Evolutionary conservation across 1,140 invertebrate species (phyloP), one percentile per base, ranked within the genome.

Genomic region (Leucophenga varia): DNA sequence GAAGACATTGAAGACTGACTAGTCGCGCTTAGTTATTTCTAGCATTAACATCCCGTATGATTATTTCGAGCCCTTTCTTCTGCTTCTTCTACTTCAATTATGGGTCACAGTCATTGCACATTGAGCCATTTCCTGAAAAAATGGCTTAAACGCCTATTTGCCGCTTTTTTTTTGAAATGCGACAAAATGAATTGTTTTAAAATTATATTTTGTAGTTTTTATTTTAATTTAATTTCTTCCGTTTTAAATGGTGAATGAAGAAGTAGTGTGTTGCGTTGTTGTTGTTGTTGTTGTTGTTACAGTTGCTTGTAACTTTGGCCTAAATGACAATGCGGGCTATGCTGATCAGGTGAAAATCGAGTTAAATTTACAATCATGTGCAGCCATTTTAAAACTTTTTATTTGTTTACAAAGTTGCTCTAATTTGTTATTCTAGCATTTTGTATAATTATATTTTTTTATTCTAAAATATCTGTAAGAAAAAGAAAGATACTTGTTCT

Each of bases 31-130:
- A 57, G 43, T 40, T 63, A 55, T 67, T 53, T 67, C 41, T 39
- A 59, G 63, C 63, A 59, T 59, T 64, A 59, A 65, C n/a, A n/a
- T 65, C 63, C 63, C 63, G 53, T 65, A 65, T 65, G 57, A 54
- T 45, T n/a, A n/a, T n/a, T n/a, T n/a, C 47, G 19, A 46, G 48
- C 52, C 48, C 52, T 44, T 30, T 50, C 51, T 43, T 51, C 34
- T 43, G 47, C 43, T 40, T 19, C 14, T 55, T 45, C 43, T 55
- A 53, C 59, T 61, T 51, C 56, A 63, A 61, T 63, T 65, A 57
- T 53, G 50, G 56, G 63, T 65, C 64, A 65, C 63, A 65, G 50
- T 68, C 53, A 55, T 40, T 65, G 63, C 67, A 46, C 57, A 61
- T 45, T 20, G 34, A n/a, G n/a, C n/a, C 63, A 67, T 59, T 65